Evolutionary conservation across 2,888 invertebrate species (phyloP), one percentile per base, ranked within the genome.

Genomic region (Timema podura): DNA sequence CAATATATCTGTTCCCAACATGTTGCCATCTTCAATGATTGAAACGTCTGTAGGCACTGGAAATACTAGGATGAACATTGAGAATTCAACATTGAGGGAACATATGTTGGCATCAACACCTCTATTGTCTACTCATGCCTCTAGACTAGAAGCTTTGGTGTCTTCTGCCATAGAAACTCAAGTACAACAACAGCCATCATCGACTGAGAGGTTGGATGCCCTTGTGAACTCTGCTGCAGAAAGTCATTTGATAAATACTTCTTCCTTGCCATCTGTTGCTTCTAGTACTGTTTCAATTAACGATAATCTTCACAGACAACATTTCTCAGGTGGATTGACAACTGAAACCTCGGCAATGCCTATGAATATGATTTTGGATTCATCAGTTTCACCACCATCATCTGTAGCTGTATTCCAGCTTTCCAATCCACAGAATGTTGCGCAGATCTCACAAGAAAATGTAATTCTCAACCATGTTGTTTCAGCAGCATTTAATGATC

Each of bases 171-270:
- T 71, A 15, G 51, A 64, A 44, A 59, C 44, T 16, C 69, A 65
- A 13, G 69, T 65, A 2, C 70, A 70, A 7, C 15, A 45, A 6
- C 66, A 61, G 45, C 8, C 70, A 9, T 61, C 70, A 8, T 61
- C 68, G n/a, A 67, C 67, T 3, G 68, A 68, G 7, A 71, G 85
- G 76, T 80, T 88, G 5, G 87, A 88, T 78, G 87, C 85, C 74
- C 82, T 88, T 70, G 88, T 88, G 9, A 86, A 85, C 75, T 83
- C 86, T 1, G 82, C 85, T 0, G 84, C 82, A 30, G 85, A 86
- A 61, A 80, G 82, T 59, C 86, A 85, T 76, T 83, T 85, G 51
- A 76, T 71, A 9, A 44, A 48, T 6, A 48, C 51, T 8, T 44
- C 70, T n/a, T 46, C 51, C 6, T 30, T 61, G 11, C 13, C 30